phyloP scores from a whole-genome alignment of 1,140 invertebrate genomes.

The Anthonomus grandis region DNA sequence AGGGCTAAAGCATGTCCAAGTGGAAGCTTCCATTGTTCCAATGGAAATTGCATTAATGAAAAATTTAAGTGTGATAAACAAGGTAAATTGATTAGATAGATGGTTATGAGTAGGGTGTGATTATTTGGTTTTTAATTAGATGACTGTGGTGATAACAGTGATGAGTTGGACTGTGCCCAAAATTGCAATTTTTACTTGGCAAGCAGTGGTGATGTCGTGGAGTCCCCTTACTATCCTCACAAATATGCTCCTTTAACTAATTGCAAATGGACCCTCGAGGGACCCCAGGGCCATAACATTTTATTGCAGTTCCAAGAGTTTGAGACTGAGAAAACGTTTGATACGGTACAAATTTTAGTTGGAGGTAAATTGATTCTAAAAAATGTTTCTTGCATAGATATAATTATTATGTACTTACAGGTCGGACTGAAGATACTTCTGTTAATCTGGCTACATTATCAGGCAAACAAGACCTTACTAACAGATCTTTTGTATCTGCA shows the following conservation, averaged over 20 bases:
- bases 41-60: conserved; percentile 85
- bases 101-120: not conserved
- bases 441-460: conserved; percentile 88
- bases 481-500: conserved; percentile 84
- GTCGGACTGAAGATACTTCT: conserved; percentile 86
- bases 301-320: conserved; percentile 92
- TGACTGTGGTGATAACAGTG: conserved; percentile 88
- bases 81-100: conserved; percentile 22
- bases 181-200: conserved; percentile 91
- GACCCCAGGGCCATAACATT: conserved; percentile 91
- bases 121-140: conserved; percentile 49
- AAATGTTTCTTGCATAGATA: not conserved
- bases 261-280: conserved; percentile 97
- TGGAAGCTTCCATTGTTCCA: conserved; percentile 89
- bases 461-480: conserved; percentile 79
- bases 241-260: conserved; percentile 86
- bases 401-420: not conserved
- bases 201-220: conserved; percentile 90
- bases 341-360: conserved; percentile 92
- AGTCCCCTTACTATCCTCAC: conserved; percentile 91
- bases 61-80: conserved; percentile 89
- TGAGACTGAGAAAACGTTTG: conserved; percentile 93
- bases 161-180: conserved; percentile 84
- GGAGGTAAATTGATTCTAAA: conserved; percentile 60
- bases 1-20: conserved; percentile 85